Percentiles rank a stretch among this genome's conserved stretches.
Conservation (phyloP, 2,113 vertebrate genomes). For the Tetraodon nigroviridis region DNA sequence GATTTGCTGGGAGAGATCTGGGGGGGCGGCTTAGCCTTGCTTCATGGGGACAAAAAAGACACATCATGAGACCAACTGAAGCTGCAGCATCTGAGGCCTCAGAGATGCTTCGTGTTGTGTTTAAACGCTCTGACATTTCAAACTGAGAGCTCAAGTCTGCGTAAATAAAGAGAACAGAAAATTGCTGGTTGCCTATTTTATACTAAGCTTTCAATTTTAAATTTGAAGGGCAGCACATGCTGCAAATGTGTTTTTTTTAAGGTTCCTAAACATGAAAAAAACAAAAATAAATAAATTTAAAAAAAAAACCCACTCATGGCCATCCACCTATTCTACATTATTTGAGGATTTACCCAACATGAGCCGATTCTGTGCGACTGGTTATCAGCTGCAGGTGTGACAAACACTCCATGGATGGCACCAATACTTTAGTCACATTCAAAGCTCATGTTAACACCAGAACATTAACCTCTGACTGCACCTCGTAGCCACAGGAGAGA, state of each 20-base stretch:
- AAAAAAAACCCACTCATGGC: too few species aligned
- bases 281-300: too few species aligned
- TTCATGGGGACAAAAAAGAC: conserved; percentile 52
- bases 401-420: background rate
- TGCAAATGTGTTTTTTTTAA: too few species aligned
- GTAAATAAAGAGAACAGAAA: too few species aligned
- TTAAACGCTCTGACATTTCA: background rate
- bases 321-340: too few species aligned
- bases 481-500: conserved; percentile 36
- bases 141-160: too few species aligned
- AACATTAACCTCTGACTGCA: conserved; percentile 13
- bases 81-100: background rate
- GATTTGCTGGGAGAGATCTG: conserved; percentile 98
- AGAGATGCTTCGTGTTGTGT: background rate
- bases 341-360: background rate
- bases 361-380: background rate
- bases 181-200: too few species aligned
- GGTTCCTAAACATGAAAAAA: too few species aligned
- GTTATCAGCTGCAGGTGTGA: background rate
- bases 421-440: background rate
- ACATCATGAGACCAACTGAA: background rate
- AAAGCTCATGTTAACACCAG: background rate
- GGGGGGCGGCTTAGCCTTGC: conserved; percentile 92
- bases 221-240: too few species aligned
- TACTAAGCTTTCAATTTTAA: too few species aligned